phyloP scores from a whole-genome alignment of 2,888 invertebrate genomes.

The Adela reaumurella region DNA sequence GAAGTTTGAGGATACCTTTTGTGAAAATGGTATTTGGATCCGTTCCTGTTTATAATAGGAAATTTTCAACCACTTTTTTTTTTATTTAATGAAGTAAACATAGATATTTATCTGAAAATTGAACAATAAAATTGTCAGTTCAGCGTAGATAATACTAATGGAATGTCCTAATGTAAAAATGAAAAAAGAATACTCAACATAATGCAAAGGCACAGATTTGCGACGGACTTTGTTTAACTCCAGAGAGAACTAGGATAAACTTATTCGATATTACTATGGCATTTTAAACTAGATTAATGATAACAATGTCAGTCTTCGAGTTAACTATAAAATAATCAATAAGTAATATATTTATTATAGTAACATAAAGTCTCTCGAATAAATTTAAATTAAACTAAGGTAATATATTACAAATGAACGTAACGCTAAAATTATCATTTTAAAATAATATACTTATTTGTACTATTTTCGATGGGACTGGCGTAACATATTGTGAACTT shows the following conservation, averaged over 20 bases:
- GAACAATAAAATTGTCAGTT: too few relatives aligned
- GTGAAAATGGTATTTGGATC: too few relatives aligned
- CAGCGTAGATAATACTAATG: slow-evolving; percentile 23
- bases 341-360: slow-evolving; percentile 27
- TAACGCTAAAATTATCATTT: background rate
- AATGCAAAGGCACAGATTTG: slow-evolving; percentile 49
- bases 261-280: slow-evolving; percentile 43
- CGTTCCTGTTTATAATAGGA: too few relatives aligned
- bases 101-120: too few relatives aligned
- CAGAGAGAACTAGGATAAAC: background rate
- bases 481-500: too few relatives aligned
- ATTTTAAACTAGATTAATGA: slow-evolving; percentile 54
- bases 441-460: background rate
- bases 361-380: slow-evolving; percentile 4
- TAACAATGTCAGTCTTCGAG: slow-evolving; percentile 56
- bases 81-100: too few relatives aligned
- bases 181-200: slow-evolving; percentile 15
- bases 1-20: too few relatives aligned
- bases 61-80: too few relatives aligned
- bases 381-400: background rate
- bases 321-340: slow-evolving; percentile 44
- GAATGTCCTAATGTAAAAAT: slow-evolving; percentile 28
- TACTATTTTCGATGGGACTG: background rate
- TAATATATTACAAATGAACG: background rate
- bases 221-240: slow-evolving; percentile 12